Evolutionary conservation across 1,140 invertebrate genomes (phyloP).

Genomic region (Diabrotica virgifera): DNA sequence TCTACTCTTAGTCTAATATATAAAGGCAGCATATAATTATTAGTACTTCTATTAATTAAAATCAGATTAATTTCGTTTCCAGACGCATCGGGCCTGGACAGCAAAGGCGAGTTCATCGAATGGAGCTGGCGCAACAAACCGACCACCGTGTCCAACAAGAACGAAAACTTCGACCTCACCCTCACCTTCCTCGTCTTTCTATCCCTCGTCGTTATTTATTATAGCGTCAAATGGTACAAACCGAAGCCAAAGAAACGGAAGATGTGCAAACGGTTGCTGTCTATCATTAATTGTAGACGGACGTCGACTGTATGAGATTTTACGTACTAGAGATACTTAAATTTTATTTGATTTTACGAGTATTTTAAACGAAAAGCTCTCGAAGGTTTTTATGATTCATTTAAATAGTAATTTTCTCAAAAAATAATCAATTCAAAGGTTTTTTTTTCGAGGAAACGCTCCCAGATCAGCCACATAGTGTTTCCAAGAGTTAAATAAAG

Average conservation of each 20-base stretch:
- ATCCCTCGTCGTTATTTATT: slow-evolving; percentile 35
- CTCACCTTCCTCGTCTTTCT: slow-evolving; percentile 33
- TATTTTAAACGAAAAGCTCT: no score
- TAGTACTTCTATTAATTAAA: slow-evolving; percentile 26
- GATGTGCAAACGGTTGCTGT: slow-evolving; percentile 36
- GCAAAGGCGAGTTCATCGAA: slow-evolving; percentile 34
- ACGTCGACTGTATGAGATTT: slow-evolving; percentile 34
- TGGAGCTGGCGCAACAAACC: slow-evolving; percentile 45
- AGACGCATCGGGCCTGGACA: slow-evolving; percentile 34
- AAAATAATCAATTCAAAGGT: no score
- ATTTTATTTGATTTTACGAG: no score
- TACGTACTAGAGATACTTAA: not conserved
- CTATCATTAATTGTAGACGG: slow-evolving; percentile 39
- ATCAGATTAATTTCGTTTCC: slow-evolving; percentile 32
- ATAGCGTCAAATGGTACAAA: slow-evolving; percentile 35
- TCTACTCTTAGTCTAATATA: no score
- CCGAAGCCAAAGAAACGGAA: slow-evolving; percentile 44
- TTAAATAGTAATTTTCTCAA: no score
- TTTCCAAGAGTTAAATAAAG: no score
- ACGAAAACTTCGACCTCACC: slow-evolving; percentile 37
- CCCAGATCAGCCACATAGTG: no score
- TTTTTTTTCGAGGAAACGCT: no score
- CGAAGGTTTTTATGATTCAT: no score
- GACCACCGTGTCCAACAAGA: slow-evolving; percentile 10
- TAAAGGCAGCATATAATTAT: not conserved